phyloP scores from a whole-genome alignment of 2,113 vertebrate species.

The Ptilonorhynchus violaceus region DNA sequence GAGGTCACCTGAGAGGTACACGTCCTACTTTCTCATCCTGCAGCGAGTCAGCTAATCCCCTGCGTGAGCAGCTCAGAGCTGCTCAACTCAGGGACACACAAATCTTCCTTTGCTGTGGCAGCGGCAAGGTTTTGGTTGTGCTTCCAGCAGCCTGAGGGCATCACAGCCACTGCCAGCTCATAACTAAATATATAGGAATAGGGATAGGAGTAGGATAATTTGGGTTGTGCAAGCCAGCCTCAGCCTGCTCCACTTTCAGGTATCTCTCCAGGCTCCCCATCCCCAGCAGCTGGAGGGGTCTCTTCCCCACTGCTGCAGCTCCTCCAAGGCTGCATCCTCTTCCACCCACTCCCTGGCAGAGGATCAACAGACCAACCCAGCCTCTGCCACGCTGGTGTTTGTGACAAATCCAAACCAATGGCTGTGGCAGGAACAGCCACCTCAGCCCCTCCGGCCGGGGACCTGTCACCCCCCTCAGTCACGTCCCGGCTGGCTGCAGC shows the following conservation, averaged over 20 bases:
- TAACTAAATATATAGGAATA: not conserved
- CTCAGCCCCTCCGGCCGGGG: not conserved
- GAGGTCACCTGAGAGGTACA: not conserved
- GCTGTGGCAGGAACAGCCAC: not conserved
- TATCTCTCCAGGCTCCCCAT: not conserved
- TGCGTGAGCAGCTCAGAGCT: accelerated
- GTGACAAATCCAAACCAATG: not conserved
- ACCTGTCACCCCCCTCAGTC: accelerated
- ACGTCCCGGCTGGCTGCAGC: not conserved
- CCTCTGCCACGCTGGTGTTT: not conserved
- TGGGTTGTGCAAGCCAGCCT: not conserved
- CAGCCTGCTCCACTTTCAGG: not conserved
- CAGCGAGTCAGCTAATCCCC: not conserved
- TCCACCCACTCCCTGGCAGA: not conserved
- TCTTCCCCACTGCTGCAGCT: not conserved
- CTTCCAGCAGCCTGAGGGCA: not conserved
- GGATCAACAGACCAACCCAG: not conserved
- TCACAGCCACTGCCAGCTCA: not conserved
- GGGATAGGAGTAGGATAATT: not conserved
- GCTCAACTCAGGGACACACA: accelerated
- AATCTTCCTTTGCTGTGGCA: not conserved
- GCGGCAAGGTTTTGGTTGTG: not conserved
- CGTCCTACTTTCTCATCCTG: not conserved
- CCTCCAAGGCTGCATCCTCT: not conserved
- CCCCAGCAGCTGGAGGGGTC: not conserved